phyloP scores from a whole-genome alignment of 2,113 vertebrate species.

The Callospermophilus lateralis region DNA sequence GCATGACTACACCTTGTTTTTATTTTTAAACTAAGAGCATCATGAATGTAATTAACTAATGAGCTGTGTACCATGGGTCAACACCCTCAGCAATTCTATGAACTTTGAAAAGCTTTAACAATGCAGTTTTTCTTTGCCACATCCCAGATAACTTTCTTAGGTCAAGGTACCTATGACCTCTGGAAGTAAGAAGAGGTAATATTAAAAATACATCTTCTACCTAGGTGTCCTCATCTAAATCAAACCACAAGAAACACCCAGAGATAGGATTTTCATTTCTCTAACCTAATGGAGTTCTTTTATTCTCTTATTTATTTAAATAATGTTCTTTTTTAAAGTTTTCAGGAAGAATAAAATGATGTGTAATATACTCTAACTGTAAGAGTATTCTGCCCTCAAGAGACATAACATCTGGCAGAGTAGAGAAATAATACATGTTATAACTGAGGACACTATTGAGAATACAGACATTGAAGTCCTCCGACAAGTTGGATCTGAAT shows the following conservation, averaged over 20 bases:
- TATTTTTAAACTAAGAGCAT: slow-evolving; percentile 62
- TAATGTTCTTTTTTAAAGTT: neutral
- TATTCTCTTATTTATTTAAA: neutral
- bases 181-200: neutral
- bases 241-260: neutral
- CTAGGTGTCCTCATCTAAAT: neutral
- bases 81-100: neutral
- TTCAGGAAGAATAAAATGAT: neutral
- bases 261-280: neutral
- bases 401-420: neutral
- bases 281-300: neutral
- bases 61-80: neutral
- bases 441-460: neutral
- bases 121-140: slow-evolving; percentile 31
- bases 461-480: neutral
- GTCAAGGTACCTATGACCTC: neutral
- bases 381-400: neutral
- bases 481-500: neutral
- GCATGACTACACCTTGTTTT: slow-evolving; percentile 10
- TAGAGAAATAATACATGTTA: neutral
- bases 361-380: neutral
- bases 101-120: slow-evolving; percentile 46
- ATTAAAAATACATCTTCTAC: neutral
- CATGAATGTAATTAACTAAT: slow-evolving; percentile 48
- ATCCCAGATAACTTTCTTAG: slow-evolving; percentile 54